Evolutionary conservation across 23 tunicate species (phyloP), one percentile per base, ranked within the genome.

Genomic region (Trididemnum clinides): DNA sequence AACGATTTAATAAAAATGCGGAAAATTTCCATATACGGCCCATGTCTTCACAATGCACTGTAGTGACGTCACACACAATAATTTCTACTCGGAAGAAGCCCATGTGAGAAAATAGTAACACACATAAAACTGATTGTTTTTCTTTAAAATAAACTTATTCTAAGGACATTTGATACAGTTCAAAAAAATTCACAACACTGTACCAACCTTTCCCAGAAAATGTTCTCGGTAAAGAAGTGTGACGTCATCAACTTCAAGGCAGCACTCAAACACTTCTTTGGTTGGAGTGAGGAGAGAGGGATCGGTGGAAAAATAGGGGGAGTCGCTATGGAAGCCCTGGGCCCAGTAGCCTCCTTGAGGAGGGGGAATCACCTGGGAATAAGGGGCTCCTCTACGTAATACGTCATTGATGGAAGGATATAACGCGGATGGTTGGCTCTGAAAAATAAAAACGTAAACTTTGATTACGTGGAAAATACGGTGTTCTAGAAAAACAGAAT

Each of bases 301-400:
- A 38, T 72, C 87, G 19, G 80, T 39, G 64, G 34, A 33, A 0
- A 93, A 64, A 76, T 81, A 66, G 79, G 95, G 89, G 20, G 95
- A 92, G 18, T 90, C 86, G 29, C 94, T 62, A 37, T 88, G 95
- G 64, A 97, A 97, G 26, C 99, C 99, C 35, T 89, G 97, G 22
- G 89, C 91, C 99, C 99, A 97, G 75, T 92, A 97, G 4, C 97
- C 99, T 18, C 97, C 97, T 10, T 85, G 88, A 6, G 95, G 85
- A 18, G 99, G 97, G 26, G 97, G 95, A 64, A 97, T 97, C 20
- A 93, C 91, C 77, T 97, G 99, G 27, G 99, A 90, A 71, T 85
- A 92, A 6, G 99, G 99, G 27, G 83, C 69, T 0, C 97, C 97
- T 26, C 63, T 64, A 1, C 91, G 86, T 5, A 97, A 83, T 2